These are phyloP conservation scores for Ictinia mississippiensis DNA, from an alignment of 2,797 vertebrate genomes.

Conservation along the genomic window DNA sequence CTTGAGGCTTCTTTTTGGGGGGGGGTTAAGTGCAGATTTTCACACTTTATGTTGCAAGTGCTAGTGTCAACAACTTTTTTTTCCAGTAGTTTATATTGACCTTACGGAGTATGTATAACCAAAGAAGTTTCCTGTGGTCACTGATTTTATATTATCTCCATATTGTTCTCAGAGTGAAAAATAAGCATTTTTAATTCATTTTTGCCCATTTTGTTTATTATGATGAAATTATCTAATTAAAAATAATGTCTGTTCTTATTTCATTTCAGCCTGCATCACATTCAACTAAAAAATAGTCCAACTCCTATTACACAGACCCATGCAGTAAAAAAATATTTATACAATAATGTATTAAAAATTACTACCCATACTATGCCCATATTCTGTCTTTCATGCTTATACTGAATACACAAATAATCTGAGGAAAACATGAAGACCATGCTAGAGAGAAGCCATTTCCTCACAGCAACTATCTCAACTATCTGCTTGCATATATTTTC, in stretches of 20 bases:
- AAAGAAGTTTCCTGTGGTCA: background rate
- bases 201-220: background rate
- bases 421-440: background rate
- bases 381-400: background rate
- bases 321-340: background rate
- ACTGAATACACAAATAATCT: background rate
- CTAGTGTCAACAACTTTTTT: background rate
- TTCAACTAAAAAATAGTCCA: background rate
- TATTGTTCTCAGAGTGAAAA: background rate
- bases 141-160: background rate
- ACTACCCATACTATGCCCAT: background rate
- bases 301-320: background rate
- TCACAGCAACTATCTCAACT: background rate
- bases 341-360: background rate
- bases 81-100: background rate
- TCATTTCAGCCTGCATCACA: background rate
- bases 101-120: fast-evolving
- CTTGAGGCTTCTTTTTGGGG: background rate
- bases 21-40: background rate
- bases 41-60: background rate
- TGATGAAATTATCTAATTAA: background rate
- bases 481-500: background rate
- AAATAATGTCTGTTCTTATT: background rate
- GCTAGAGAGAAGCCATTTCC: background rate
- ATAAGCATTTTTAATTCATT: background rate